A percentile compares a stretch with the other conserved stretches of the same genome.
Conservation (phyloP, 1,140 invertebrate genomes). For the Drosophila carrolli region DNA sequence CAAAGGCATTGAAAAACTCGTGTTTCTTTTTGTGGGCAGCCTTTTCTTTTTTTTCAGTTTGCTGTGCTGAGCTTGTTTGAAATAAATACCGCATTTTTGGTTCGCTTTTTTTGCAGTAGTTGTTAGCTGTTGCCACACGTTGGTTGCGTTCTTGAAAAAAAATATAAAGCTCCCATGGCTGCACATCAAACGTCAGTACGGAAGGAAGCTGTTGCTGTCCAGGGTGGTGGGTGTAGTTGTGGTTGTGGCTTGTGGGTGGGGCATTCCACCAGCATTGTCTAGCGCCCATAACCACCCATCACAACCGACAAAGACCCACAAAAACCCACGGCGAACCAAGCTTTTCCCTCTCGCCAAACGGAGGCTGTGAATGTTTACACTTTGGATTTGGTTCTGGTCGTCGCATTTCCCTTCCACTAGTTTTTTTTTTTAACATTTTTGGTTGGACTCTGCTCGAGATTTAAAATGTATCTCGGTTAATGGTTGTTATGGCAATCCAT, state of each 20-base stretch:
- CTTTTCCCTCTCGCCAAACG: constrained; percentile 26
- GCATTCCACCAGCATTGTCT: constrained; percentile 35
- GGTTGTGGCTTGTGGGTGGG: background rate
- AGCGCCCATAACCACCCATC: background rate
- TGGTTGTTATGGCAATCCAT: constrained; percentile 75
- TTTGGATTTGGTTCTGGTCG: constrained; percentile 76
- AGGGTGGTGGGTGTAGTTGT: background rate
- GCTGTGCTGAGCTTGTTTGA: constrained; percentile 59
- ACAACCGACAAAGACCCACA: background rate
- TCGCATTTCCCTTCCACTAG: constrained; percentile 35
- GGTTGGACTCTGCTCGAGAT: constrained; percentile 37
- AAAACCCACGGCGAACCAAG: no score
- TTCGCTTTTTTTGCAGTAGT: constrained; percentile 13
- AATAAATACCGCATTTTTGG: constrained; percentile 74
- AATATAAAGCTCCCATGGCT: constrained; percentile 39
- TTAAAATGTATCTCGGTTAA: constrained; percentile 76
- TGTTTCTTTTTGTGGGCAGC: constrained; percentile 7
- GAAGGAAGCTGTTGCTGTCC: constrained; percentile 73
- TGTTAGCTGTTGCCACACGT: constrained; percentile 25
- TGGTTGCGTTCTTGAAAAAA: constrained; percentile 13
- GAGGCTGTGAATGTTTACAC: constrained; percentile 81
- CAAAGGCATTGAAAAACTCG: constrained; percentile 11
- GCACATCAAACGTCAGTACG: constrained; percentile 80
- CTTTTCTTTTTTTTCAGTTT: constrained; percentile 15
- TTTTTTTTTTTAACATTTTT: constrained; percentile 32